Evolutionary conservation across 1,140 invertebrate genomes (phyloP).

Genomic region (Spodoptera frugiperda): DNA sequence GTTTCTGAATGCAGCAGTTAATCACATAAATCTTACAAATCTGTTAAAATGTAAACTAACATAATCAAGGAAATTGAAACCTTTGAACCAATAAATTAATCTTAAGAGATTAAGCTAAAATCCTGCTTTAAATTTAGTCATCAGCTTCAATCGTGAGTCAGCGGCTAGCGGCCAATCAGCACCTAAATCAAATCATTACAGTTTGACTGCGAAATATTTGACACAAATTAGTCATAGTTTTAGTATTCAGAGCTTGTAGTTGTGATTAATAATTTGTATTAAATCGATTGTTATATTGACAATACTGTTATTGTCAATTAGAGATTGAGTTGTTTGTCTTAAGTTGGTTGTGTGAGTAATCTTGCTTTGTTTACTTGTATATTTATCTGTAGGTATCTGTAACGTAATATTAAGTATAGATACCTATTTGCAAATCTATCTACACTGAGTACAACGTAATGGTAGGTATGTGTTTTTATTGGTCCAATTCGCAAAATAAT

Average conservation of each 20-base stretch:
- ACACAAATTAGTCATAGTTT: conserved; percentile 8
- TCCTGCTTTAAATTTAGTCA: not conserved
- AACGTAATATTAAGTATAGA: too few relatives aligned
- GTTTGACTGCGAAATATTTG: not conserved
- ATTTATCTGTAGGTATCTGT: too few relatives aligned
- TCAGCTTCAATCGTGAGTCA: not conserved
- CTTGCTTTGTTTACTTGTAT: too few relatives aligned
- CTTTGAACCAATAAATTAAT: not conserved
- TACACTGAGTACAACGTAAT: too few relatives aligned
- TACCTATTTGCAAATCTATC: too few relatives aligned
- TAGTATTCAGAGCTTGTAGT: not conserved
- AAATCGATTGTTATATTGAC: conserved; percentile 15
- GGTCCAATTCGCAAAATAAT: too few relatives aligned
- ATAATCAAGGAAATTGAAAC: too few relatives aligned
- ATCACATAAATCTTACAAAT: too few relatives aligned
- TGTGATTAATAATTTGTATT: conserved; percentile 14
- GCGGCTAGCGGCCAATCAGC: not conserved
- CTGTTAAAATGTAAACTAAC: too few relatives aligned
- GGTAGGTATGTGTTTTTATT: too few relatives aligned
- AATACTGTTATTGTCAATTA: conserved; percentile 12
- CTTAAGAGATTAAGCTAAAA: conserved; percentile 3
- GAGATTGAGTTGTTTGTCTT: not conserved
- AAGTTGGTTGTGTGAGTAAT: not conserved
- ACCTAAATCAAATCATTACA: conserved; percentile 21
- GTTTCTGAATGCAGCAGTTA: too few relatives aligned